Evolutionary conservation across 2,888 invertebrate species (phyloP).

Genomic region (Drosophila hamatofila): DNA sequence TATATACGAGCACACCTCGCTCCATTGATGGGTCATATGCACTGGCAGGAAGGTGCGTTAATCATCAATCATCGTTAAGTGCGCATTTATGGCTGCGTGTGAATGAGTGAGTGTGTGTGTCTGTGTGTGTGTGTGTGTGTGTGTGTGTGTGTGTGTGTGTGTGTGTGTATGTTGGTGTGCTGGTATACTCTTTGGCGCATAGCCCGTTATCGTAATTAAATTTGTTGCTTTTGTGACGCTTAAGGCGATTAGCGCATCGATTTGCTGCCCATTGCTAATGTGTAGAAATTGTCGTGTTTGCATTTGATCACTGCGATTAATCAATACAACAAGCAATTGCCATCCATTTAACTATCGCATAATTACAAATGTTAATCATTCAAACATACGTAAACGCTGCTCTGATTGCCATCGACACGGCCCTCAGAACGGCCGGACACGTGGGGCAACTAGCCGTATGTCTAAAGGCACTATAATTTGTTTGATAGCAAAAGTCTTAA

Average conservation of each 20-base stretch:
- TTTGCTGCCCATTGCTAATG: constrained; percentile 18
- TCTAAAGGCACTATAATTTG: constrained; percentile 16
- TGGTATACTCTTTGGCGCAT: constrained; percentile 21
- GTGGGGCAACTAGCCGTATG: background rate
- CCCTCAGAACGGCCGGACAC: background rate
- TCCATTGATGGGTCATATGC: background rate
- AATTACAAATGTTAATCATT: constrained; percentile 34
- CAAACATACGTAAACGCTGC: background rate
- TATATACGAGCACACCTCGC: background rate
- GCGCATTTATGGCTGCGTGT: constrained; percentile 38
- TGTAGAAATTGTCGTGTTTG: constrained; percentile 34
- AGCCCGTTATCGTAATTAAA: constrained; percentile 57
- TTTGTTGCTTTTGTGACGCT: constrained; percentile 64
- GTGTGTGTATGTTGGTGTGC: constrained; percentile 6
- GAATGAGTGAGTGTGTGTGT: constrained; percentile 4
- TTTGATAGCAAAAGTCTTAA: constrained; percentile 11
- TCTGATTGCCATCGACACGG: background rate
- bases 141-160: constrained; percentile 1
- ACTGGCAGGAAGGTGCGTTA: constrained; percentile 36
- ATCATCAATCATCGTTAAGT: constrained; percentile 63
- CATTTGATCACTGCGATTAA: constrained; percentile 57
- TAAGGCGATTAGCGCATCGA: constrained; percentile 62
- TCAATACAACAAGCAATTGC: constrained; percentile 50
- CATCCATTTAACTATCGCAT: constrained; percentile 23
- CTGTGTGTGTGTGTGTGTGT: background rate